A percentile compares a stretch with the other conserved stretches of the same genome.
These are phyloP conservation scores for Distichodus sexfasciatus DNA, from an alignment of 2,797 vertebrate species.

Conservation along the genomic window DNA sequence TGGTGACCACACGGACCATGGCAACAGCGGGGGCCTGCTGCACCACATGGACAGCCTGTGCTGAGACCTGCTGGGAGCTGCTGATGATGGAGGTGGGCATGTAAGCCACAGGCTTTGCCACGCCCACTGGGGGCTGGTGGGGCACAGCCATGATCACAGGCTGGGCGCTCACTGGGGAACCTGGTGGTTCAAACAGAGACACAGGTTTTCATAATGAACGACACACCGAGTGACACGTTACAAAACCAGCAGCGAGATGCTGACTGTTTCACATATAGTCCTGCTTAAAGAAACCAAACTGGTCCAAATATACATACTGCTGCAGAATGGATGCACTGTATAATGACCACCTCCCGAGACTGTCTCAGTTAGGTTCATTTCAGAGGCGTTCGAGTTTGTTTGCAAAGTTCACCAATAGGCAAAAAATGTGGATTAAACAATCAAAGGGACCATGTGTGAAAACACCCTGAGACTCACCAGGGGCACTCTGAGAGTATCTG, in stretches of 20 bases:
- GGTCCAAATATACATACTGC: not conserved
- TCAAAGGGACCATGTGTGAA: too few relatives aligned
- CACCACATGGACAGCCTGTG: slow-evolving; percentile 88
- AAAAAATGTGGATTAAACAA: too few relatives aligned
- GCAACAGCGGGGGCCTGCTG: slow-evolving; percentile 89
- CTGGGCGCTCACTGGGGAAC: slow-evolving; percentile 91
- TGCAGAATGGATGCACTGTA: not conserved
- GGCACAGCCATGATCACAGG: slow-evolving; percentile 94
- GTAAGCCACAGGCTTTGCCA: slow-evolving; percentile 86
- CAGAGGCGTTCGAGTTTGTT: too few relatives aligned
- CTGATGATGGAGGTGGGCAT: slow-evolving; percentile 84
- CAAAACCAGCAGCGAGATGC: not conserved
- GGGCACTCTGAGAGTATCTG: slow-evolving; percentile 94
- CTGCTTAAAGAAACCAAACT: too few relatives aligned
- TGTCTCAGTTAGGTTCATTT: too few relatives aligned
- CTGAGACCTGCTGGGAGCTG: slow-evolving; percentile 74
- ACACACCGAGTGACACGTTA: not conserved
- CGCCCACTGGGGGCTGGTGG: slow-evolving; percentile 73
- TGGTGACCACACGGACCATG: slow-evolving; percentile 91
- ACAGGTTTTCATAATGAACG: not conserved
- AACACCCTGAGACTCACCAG: slow-evolving; percentile 78
- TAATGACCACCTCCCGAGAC: too few relatives aligned
- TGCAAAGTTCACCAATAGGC: too few relatives aligned
- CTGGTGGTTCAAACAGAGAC: slow-evolving; percentile 58
- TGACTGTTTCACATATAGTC: too few relatives aligned